phyloP scores from a whole-genome alignment of 2,888 invertebrate genomes.

The Troides aeacus region DNA sequence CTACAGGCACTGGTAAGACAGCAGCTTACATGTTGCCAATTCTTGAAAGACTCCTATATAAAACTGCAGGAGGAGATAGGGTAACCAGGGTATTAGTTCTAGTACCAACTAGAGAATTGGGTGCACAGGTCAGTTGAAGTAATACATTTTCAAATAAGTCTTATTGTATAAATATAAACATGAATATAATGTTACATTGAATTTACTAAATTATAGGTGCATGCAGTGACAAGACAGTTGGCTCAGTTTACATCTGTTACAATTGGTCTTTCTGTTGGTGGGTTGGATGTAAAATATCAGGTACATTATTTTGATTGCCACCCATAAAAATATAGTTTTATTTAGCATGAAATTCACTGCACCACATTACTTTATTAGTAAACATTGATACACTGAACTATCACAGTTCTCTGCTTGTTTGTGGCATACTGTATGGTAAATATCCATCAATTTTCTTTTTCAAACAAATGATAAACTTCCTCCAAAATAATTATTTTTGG shows the following conservation, averaged over 20 bases:
- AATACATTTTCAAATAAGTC: neutral
- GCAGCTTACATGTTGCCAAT: conserved; percentile 99
- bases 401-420: too few species aligned
- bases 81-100: conserved; percentile 91
- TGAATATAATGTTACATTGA: too few species aligned
- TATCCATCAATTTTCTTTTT: too few species aligned
- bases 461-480: too few species aligned
- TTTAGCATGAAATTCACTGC: too few species aligned
- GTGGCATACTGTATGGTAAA: too few species aligned
- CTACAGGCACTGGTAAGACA: conserved; percentile 98
- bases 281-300: conserved; percentile 89
- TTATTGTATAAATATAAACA: too few species aligned
- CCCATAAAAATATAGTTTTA: too few species aligned
- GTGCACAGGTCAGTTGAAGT: conserved; percentile 85
- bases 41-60: conserved; percentile 93
- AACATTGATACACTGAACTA: too few species aligned
- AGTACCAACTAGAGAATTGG: conserved; percentile 98
- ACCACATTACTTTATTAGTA: too few species aligned
- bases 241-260: conserved; percentile 92
- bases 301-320: conserved; percentile 38
- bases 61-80: conserved; percentile 85
- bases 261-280: conserved; percentile 92
- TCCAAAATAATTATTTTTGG: neutral
- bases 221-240: conserved; percentile 94
- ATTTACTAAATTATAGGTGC: conserved; percentile 79